Base-by-base conservation (phyloP, 2,888 invertebrate genomes). In the Eumacrocentrus americanus region DNA sequence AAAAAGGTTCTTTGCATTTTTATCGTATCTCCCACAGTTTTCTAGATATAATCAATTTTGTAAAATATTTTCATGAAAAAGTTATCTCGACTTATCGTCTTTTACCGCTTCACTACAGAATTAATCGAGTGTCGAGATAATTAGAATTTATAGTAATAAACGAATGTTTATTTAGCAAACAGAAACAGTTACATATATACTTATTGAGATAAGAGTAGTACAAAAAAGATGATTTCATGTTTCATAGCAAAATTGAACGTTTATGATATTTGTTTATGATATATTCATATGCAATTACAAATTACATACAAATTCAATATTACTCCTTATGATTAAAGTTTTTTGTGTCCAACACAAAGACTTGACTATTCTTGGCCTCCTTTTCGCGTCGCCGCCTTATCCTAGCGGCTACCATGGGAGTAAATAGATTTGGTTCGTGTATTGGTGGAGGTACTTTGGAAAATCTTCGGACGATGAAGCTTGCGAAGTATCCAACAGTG, bases 361-460 rank as follows among this genome's bases (percentile, higher is more conserved):
- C 61, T 55, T 77, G 78, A 54, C 77, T 78, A 0, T 70, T 69
- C 52, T 70, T 72, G 5, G 59, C 63, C 1, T 60, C 66, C 9
- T 70, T 50, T 5, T 61, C 65, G 9, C 73, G 68, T 47, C 75
- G 67, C 2, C 69, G 67, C 38, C 81, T 79, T 61, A 87, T 69
- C 20, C 81, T 80, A 5, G 76, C 81, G 0, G 86, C 84, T 23
- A 88, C 61, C 1, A 84, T 81, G 2, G 87, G 85, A 46, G 85
- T 80, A 72, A 88, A 88, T 11, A 88, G 81, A 73, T 84, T 84
- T 0, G 85, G 84, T 73, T 88, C 86, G 44, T 82, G 78, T 48
- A 80, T 72, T 1, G 74, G 78, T 6, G 75, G 71, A 0, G 78
- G 70, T 18, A 70, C 51, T 65, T 68, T 72, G 0, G 78, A 75